Evolutionary conservation across 1,140 invertebrate genomes (phyloP).

Genomic region (Sitodiplosis mosellana): DNA sequence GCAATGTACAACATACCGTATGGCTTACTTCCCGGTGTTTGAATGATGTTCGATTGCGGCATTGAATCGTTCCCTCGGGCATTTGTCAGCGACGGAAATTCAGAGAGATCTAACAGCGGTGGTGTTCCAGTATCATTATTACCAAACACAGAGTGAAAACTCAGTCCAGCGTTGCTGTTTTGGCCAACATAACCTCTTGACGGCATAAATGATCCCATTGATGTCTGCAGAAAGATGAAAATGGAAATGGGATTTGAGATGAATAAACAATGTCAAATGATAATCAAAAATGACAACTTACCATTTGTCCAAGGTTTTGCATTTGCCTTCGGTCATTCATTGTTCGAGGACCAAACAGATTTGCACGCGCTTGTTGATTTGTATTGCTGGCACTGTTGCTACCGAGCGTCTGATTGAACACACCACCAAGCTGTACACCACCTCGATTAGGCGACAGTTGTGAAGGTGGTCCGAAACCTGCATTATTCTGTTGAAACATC

Average conservation of each 20-base stretch:
- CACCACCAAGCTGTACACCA: constrained; percentile 21
- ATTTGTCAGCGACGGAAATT: constrained; percentile 77
- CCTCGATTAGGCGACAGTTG: constrained; percentile 39
- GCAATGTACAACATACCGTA: constrained; percentile 57
- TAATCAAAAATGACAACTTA: constrained; percentile 3
- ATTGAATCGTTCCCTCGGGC: constrained; percentile 41
- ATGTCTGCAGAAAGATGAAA: constrained; percentile 12
- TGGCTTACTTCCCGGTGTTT: constrained; percentile 70
- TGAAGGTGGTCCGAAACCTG: constrained; percentile 28
- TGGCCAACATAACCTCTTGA: constrained; percentile 43
- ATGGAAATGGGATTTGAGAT: not conserved
- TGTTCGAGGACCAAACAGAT: constrained; percentile 54
- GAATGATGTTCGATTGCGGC: constrained; percentile 57
- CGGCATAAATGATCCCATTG: constrained; percentile 26
- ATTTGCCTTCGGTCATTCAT: constrained; percentile 59
- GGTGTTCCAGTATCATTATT: constrained; percentile 38
- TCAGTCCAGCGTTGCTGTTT: constrained; percentile 33
- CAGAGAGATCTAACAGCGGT: constrained; percentile 67
- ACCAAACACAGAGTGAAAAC: constrained; percentile 61
- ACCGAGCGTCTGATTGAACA: constrained; percentile 26
- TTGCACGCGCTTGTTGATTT: constrained; percentile 17
- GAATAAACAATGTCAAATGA: not conserved
- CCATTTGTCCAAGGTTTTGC: constrained; percentile 29
- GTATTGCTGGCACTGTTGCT: no score
- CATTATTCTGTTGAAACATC: constrained; percentile 34